A percentile compares a stretch with the other conserved stretches of the same genome.
Evolutionary conservation across 1,140 invertebrate species (phyloP).

Genomic region (Drosophila repletoides): DNA sequence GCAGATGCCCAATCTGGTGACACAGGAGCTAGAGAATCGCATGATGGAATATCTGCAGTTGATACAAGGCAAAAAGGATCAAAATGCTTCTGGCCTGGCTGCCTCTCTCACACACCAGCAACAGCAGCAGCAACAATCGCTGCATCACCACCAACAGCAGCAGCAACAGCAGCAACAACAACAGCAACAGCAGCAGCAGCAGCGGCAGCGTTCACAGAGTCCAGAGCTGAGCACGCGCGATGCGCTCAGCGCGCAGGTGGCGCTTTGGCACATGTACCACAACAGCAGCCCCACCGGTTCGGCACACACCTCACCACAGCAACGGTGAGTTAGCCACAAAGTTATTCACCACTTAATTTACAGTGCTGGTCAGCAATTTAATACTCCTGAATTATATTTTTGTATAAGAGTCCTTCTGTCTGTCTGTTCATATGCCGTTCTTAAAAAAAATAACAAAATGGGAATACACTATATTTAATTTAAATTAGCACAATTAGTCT

Average conservation of each 20-base stretch:
- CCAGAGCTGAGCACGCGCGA: slow-evolving; percentile 84
- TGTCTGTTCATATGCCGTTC: no score
- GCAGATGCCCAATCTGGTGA: slow-evolving; percentile 84
- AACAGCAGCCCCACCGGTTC: slow-evolving; percentile 83
- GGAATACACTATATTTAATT: no score
- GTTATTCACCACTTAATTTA: no score
- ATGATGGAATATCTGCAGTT: slow-evolving; percentile 91
- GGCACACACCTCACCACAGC: slow-evolving; percentile 73
- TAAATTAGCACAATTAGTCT: background rate
- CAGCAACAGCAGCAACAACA: slow-evolving; percentile 83
- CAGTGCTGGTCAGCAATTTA: no score
- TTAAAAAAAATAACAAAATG: no score
- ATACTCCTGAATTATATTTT: no score
- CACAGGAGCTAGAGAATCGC: slow-evolving; percentile 88
- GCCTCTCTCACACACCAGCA: slow-evolving; percentile 82
- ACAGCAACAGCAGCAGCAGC: slow-evolving; percentile 83
- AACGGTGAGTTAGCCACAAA: slow-evolving; percentile 50
- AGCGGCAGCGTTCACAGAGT: slow-evolving; percentile 84
- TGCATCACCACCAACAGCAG: slow-evolving; percentile 83
- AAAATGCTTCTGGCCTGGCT: slow-evolving; percentile 47
- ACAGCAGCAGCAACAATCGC: slow-evolving; percentile 83
- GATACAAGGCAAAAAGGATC: slow-evolving; percentile 84
- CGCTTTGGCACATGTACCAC: slow-evolving; percentile 92
- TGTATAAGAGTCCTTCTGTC: no score
- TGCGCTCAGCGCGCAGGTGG: slow-evolving; percentile 87